Evolutionary conservation across 1,140 invertebrate species (phyloP).

Genomic region (Ips typographus): DNA sequence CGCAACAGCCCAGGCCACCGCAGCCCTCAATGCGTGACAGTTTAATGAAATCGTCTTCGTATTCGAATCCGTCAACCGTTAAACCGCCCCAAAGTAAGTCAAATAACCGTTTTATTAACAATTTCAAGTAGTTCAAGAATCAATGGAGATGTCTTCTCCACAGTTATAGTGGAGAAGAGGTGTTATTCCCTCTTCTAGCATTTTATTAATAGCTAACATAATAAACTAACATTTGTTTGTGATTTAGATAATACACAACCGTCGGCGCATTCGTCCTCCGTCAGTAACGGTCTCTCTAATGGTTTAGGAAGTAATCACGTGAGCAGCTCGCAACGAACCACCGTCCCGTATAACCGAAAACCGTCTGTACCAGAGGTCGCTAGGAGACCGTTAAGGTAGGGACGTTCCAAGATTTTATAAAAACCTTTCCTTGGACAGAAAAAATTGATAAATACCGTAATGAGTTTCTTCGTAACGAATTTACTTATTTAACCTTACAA

Average conservation of each 20-base stretch:
- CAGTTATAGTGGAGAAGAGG: not conserved
- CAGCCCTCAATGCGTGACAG: constrained; percentile 47
- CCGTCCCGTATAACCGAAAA: constrained; percentile 41
- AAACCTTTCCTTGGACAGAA: no score
- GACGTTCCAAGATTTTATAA: not conserved
- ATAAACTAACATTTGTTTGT: not conserved
- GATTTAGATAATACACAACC: constrained; percentile 24
- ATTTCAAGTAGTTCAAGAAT: not conserved
- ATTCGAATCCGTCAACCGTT: constrained; percentile 38
- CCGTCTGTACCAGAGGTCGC: constrained; percentile 62
- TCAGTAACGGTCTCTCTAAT: constrained; percentile 46
- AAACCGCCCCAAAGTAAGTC: constrained; percentile 36
- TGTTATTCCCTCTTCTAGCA: not conserved
- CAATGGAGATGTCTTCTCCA: not conserved
- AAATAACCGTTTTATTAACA: no score
- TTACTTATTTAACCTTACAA: no score
- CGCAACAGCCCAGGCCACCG: constrained; percentile 47
- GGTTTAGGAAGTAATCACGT: constrained; percentile 51
- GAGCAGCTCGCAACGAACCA: constrained; percentile 45
- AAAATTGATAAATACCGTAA: no score
- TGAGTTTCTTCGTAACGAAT: no score
- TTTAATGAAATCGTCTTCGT: constrained; percentile 42
- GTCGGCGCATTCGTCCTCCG: constrained; percentile 36
- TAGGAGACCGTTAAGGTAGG: constrained; percentile 68
- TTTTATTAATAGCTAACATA: no score